These are phyloP conservation scores for Pontoporia blainvillei DNA, from an alignment of 2,113 vertebrate species.

Conservation along the genomic window DNA sequence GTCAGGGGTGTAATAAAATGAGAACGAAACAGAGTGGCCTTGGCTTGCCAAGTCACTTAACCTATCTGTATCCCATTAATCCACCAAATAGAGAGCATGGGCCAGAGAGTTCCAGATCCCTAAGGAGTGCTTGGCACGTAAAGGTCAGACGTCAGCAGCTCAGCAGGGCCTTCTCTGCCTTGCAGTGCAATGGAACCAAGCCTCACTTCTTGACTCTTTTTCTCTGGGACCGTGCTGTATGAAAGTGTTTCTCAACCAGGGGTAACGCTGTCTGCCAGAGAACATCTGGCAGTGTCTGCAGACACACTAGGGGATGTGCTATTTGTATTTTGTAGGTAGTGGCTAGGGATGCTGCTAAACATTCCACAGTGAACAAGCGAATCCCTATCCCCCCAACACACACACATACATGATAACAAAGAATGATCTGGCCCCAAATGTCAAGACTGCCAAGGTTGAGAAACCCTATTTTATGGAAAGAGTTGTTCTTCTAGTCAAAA, in stretches of 20 bases:
- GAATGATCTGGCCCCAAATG: background rate
- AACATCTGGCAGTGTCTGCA: background rate
- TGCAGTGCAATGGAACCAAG: background rate
- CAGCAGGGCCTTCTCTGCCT: background rate
- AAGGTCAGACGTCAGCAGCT: background rate
- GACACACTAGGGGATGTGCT: background rate
- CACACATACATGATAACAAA: background rate
- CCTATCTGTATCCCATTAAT: conserved; percentile 40
- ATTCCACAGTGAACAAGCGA: background rate
- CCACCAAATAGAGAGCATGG: background rate
- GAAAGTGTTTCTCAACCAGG: background rate
- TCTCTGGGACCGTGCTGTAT: background rate
- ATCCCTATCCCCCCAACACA: background rate
- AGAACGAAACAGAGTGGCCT: conserved; percentile 38
- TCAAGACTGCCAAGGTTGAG: background rate
- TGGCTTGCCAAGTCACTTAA: conserved; percentile 33
- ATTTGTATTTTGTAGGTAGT: background rate
- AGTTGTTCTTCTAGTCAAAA: background rate
- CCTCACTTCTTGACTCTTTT: background rate
- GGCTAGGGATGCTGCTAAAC: background rate
- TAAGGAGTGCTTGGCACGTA: background rate
- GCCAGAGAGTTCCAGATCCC: background rate
- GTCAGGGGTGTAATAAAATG: conserved; percentile 47
- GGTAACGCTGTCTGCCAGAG: background rate
- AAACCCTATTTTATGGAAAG: background rate